phyloP scores from a whole-genome alignment of 1,140 invertebrate genomes.

The Aphelinus certus region DNA sequence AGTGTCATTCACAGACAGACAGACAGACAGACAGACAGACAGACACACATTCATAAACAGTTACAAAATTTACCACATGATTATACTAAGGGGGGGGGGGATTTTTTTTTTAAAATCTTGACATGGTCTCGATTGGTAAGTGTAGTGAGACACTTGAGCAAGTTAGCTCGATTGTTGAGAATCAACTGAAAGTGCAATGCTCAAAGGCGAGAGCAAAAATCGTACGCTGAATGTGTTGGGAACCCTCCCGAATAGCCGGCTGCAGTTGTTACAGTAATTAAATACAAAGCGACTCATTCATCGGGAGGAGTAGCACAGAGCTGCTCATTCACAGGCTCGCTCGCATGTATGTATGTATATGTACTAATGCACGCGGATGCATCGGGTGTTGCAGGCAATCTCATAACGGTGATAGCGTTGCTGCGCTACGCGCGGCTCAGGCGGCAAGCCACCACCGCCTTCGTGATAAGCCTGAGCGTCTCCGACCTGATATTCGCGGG shows the following conservation, averaged over 20 bases:
- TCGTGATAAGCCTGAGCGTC: slow-evolving; percentile 85
- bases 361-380: neutral
- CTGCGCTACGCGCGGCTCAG: slow-evolving; percentile 79
- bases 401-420: slow-evolving; percentile 81
- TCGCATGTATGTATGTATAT: neutral
- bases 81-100: no score
- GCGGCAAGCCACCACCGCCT: slow-evolving; percentile 85
- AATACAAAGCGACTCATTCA: neutral
- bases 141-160: no score
- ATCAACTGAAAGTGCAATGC: no score
- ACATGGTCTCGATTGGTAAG: no score
- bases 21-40: no score
- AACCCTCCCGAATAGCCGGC: neutral
- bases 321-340: neutral
- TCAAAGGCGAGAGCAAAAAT: no score
- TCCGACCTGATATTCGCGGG: slow-evolving; percentile 87
- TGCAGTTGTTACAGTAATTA: neutral
- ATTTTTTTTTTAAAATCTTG: no score
- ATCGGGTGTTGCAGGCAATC: slow-evolving; percentile 73
- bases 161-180: no score
- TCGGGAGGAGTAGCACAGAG: neutral
- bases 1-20: no score
- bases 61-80: no score
- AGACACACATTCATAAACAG: no score
- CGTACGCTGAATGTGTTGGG: no score